Percentiles rank a stretch among this genome's conserved stretches.
These are phyloP conservation scores for Nesogale talazaci DNA, from an alignment of 2,113 vertebrate genomes.

Conservation along the genomic window DNA sequence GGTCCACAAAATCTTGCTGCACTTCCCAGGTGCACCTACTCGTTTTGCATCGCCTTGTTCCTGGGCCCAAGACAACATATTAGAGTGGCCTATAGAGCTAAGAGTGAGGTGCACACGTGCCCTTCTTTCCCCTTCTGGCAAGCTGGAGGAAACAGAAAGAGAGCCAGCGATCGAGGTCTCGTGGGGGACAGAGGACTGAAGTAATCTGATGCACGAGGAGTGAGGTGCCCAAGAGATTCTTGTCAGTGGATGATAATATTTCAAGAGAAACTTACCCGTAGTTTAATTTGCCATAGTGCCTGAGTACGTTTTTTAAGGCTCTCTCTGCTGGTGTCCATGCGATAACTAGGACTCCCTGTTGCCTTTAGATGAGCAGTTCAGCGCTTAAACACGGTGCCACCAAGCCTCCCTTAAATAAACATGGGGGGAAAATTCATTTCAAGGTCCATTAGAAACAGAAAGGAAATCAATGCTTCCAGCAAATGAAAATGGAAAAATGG, in stretches of 20 bases:
- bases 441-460: slow-evolving; percentile 65
- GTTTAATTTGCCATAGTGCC: slow-evolving; percentile 11
- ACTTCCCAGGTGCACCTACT: neutral
- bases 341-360: slow-evolving; percentile 26
- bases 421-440: slow-evolving; percentile 64
- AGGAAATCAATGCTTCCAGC: slow-evolving; percentile 46
- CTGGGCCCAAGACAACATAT: neutral
- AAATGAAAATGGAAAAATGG: slow-evolving; percentile 65
- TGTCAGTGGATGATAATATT: slow-evolving; percentile 39
- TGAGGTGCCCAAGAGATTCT: slow-evolving; percentile 36
- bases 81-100: neutral
- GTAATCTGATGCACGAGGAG: slow-evolving; percentile 34
- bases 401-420: slow-evolving; percentile 16
- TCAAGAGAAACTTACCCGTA: neutral
- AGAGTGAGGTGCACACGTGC: no score
- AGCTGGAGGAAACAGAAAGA: slow-evolving; percentile 11
- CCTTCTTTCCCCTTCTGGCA: neutral
- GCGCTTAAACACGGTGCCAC: no score
- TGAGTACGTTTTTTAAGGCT: slow-evolving; percentile 21
- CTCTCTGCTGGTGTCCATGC: slow-evolving; percentile 54
- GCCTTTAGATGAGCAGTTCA: no score
- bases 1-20: no score
- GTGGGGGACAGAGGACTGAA: neutral
- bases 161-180: neutral
- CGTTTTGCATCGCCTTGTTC: slow-evolving; percentile 13